Conservation (phyloP, 1,140 invertebrate species). For the Vollenhovia emeryi region DNA sequence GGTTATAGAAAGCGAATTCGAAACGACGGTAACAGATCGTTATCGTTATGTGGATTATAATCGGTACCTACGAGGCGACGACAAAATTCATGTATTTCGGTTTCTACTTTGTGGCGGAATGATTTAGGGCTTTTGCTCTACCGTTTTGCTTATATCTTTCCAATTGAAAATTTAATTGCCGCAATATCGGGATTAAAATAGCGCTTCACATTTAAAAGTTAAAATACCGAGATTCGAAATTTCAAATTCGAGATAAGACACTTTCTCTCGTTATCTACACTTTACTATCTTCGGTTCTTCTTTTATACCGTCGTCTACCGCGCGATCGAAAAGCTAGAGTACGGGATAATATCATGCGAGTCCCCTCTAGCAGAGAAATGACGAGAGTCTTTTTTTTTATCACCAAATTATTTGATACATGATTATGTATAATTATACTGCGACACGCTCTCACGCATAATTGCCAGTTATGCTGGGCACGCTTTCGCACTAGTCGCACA, state of each 20-base stretch:
- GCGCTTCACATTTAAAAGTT: background rate
- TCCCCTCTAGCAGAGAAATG: background rate
- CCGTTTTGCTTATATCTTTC: background rate
- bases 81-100: background rate
- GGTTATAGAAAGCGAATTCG: constrained; percentile 35
- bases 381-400: constrained; percentile 7
- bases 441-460: constrained; percentile 30
- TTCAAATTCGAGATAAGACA: background rate
- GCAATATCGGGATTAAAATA: background rate
- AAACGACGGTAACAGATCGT: constrained; percentile 1
- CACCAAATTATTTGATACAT: constrained; percentile 24
- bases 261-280: constrained; percentile 13
- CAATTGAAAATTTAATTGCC: constrained; percentile 4
- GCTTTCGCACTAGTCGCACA: constrained; percentile 38
- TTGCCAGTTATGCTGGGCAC: constrained; percentile 16
- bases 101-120: background rate
- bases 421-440: constrained; percentile 22
- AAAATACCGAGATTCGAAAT: background rate
- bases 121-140: background rate
- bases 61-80: background rate
- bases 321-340: background rate
- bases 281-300: constrained; percentile 14
- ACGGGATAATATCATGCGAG: background rate
- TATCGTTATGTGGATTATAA: constrained; percentile 3
- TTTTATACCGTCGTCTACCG: background rate